Conservation (phyloP, 1,140 invertebrate species). For the Habropoda laboriosa region DNA sequence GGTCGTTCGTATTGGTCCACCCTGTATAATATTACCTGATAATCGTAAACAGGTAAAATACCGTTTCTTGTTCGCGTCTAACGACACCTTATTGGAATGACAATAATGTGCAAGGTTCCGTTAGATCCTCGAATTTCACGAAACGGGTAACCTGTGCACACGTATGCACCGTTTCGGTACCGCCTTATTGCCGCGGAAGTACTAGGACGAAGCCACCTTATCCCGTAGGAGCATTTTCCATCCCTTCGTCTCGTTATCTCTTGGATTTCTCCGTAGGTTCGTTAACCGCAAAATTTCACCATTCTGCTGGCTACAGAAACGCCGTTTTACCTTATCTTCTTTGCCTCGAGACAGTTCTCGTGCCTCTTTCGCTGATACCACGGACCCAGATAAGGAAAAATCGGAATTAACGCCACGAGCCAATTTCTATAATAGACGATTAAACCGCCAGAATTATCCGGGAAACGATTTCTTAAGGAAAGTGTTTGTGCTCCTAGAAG, state of each 20-base stretch:
- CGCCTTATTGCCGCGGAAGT: constrained; percentile 55
- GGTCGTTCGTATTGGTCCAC: too few species aligned
- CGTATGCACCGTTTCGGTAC: constrained; percentile 26
- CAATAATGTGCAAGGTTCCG: background rate
- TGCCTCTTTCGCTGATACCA: too few species aligned
- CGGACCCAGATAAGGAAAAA: constrained; percentile 21
- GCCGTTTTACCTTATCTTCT: constrained; percentile 57
- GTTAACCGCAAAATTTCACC: constrained; percentile 66
- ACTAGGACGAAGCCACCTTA: constrained; percentile 49
- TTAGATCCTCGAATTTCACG: background rate
- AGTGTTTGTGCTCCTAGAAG: too few species aligned
- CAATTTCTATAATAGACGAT: constrained; percentile 12
- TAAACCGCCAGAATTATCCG: background rate
- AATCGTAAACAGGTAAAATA: too few species aligned
- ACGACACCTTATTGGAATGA: too few species aligned
- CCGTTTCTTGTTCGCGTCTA: too few species aligned
- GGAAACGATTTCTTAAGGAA: background rate
- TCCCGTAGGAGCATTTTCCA: constrained; percentile 65
- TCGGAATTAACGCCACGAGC: constrained; percentile 12
- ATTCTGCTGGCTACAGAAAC: constrained; percentile 52
- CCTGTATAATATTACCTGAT: too few species aligned
- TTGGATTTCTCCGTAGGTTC: constrained; percentile 66
- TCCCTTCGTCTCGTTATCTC: constrained; percentile 69
- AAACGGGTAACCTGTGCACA: constrained; percentile 14
- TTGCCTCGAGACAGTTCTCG: constrained; percentile 2